Percentiles rank a stretch among this genome's conserved stretches.
Evolutionary conservation across 2,113 vertebrate species (phyloP).

Genomic region (Osmerus mordax): DNA sequence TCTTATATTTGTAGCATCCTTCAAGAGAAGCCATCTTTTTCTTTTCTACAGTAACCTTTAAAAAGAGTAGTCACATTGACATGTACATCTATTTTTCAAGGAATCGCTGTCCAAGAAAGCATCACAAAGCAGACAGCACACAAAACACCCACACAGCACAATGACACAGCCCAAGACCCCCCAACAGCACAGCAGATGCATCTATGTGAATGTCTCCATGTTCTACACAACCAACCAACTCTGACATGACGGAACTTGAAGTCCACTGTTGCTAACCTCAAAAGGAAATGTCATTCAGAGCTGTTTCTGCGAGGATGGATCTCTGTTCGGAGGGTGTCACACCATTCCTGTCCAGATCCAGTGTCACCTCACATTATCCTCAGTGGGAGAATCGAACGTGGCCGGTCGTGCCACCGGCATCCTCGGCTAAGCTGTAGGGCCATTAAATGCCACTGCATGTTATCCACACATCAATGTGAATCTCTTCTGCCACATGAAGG

Average conservation of each 20-base stretch:
- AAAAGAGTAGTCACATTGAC: too few relatives aligned
- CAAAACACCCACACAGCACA: too few relatives aligned
- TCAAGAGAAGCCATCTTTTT: too few relatives aligned
- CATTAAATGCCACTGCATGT: conserved; percentile 70
- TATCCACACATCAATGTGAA: conserved; percentile 55
- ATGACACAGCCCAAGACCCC: too few relatives aligned
- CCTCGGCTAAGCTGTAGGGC: conserved; percentile 57
- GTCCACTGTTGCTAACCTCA: conserved; percentile 31
- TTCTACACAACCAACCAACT: neutral
- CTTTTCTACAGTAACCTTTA: too few relatives aligned
- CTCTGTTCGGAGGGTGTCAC: conserved; percentile 45
- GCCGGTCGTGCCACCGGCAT: conserved; percentile 57
- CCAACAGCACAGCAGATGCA: too few relatives aligned
- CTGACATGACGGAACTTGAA: neutral
- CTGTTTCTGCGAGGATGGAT: conserved; percentile 29
- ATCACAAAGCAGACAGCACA: too few relatives aligned
- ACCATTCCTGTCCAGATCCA: conserved; percentile 54
- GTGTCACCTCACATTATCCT: conserved; percentile 66
- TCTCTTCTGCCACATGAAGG: conserved; percentile 57
- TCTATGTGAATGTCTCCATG: too few relatives aligned
- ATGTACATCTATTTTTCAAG: too few relatives aligned
- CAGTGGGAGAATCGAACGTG: conserved; percentile 57
- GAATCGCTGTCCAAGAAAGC: too few relatives aligned
- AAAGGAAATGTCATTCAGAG: conserved; percentile 29
- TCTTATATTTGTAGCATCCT: too few relatives aligned